Evolutionary conservation across 2,797 vertebrate species (phyloP), one percentile per base, ranked within the genome.

Genomic region (Psittacula derbiana): DNA sequence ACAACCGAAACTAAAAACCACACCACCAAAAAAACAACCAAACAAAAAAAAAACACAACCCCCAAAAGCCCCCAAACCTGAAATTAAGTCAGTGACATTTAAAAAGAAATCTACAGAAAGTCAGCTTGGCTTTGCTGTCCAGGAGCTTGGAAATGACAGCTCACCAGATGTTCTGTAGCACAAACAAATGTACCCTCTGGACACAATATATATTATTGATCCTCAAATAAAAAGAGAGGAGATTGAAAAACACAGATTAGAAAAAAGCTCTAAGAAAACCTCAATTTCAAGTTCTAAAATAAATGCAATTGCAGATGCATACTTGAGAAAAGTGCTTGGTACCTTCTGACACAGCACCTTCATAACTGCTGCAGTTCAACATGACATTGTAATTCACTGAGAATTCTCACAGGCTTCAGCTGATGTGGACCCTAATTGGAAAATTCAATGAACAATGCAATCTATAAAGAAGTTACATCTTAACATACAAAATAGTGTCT

Each of bases 371-470:
- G 92, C 75, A 75, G 90, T 85, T 96, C 88, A 86, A 91, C 92
- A 90, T 8, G 23, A 93, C 21, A 57, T 43, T 71, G 84, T 90
- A 94, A 94, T 94, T 96, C 94, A 88, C 80, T 80, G 88, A 76
- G 90, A 96, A 96, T 96, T 96, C 96, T 97, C 84, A 72, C 85
- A 13, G 30, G 92, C 79, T 95, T 95, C 91, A 91, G 93, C 66
- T 91, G 94, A 91, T 94, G 75, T 93, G 94, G 92, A 94, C 94
- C 75, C 83, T 98, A 97, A 98, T 96, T 97, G 97, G 96, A 97
- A 97, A 97, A 93, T 90, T 96, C 94, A 95, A 72, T 40, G 95
- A 97, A 97, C 95, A 97, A 96, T 67, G 55, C 91, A 96, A 92
- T 36, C 60, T 79, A 71, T 84, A 92, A 95, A 94, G 79, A 96